Evolutionary conservation across 2,797 vertebrate genomes (phyloP), one percentile per base, ranked within the genome.

Genomic region (Gallinago nigripennis): DNA sequence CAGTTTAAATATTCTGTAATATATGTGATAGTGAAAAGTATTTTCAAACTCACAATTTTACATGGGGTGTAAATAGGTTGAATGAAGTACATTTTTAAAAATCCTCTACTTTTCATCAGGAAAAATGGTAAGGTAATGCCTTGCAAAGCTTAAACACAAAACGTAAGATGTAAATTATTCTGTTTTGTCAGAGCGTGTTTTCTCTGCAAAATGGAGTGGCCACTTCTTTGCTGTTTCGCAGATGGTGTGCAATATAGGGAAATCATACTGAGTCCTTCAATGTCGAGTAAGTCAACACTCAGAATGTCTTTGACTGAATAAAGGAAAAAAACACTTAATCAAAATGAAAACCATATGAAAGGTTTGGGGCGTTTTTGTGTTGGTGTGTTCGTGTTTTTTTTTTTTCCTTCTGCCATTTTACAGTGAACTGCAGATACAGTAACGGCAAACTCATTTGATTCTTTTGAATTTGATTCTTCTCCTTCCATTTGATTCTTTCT

Each of bases 1-100:
- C 98, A 97, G 95, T 98, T 98, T 98, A 97, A 98, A 98, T 98
- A 98, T 98, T 98, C 98, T 98, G 98, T 98, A 98, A 98, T 98
- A 98, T 98, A 98, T 98, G 97, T 98, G 98, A 98, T 98, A 98
- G 98, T 98, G 98, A 98, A 97, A 98, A 97, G 95, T 99, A 99
- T 99, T 98, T 98, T 98, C 95, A 97, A 98, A 95, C 97, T 98
- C 98, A 92, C 72, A 96, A 94, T 99, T 99, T 98, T 99, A 98
- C 98, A 43, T 92, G 98, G 97, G 97, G 97, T 99, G 98, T 99
- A 99, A 98, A 98, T 99, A 99, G 97, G 97, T 98, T 98, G 98
- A 95, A 98, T 91, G 35, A 98, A 97, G 63, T 97, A 94, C 84
- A 83, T 98, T 97, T 98, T 95, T 95, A 18, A 98, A 98, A 98